These are phyloP conservation scores for Drosophila neocordata DNA, from an alignment of 1,140 invertebrate species.

Conservation along the genomic window DNA sequence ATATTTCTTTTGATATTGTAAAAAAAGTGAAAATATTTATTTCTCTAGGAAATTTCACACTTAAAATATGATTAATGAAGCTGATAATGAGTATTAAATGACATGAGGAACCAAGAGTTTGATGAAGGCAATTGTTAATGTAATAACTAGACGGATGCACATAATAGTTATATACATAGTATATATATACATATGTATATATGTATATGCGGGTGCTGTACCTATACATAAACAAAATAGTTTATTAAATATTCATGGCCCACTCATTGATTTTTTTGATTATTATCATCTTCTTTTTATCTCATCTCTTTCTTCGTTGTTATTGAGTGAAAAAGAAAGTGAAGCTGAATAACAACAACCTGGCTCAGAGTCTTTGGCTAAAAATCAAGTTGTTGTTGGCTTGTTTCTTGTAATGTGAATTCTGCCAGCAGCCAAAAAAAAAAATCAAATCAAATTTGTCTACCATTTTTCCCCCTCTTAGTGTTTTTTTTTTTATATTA, in stretches of 20 bases:
- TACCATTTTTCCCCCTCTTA: neutral
- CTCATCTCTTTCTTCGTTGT: neutral
- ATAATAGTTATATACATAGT: neutral
- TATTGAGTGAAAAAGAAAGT: constrained; percentile 20
- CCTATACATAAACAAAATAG: neutral
- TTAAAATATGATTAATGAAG: neutral
- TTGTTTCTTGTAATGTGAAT: constrained; percentile 4
- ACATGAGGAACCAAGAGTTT: neutral
- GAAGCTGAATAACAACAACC: constrained; percentile 9
- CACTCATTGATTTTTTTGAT: constrained; percentile 10
- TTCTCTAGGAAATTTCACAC: neutral
- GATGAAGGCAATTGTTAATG: neutral
- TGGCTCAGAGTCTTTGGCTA: neutral
- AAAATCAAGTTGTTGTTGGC: constrained; percentile 10
- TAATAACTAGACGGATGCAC: neutral
- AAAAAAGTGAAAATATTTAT: neutral
- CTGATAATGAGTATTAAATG: neutral
- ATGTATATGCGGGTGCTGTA: neutral
- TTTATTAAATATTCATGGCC: neutral
- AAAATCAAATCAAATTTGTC: constrained; percentile 1
- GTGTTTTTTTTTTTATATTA: constrained; percentile 3
- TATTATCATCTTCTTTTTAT: neutral
- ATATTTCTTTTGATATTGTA: neutral
- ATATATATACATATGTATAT: neutral
- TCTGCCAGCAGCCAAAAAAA: constrained; percentile 15